Conservation (phyloP, 37 sponge, comb jelly and placozoan genomes). For the Tethya wilhelma region DNA sequence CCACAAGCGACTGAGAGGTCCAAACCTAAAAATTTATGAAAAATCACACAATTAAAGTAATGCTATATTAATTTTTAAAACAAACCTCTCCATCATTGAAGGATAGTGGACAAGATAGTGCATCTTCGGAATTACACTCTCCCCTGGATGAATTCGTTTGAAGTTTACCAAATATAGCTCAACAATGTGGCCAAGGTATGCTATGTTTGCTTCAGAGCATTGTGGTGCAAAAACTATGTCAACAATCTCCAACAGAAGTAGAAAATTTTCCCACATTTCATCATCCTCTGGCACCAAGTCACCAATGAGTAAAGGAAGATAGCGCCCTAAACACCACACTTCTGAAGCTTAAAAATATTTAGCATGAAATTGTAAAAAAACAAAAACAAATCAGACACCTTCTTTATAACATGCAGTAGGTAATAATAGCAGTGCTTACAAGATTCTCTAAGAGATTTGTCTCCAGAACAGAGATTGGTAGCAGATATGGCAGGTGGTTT, state of each 20-base stretch:
- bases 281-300: constrained; percentile 42
- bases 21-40: too few species aligned
- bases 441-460: not conserved
- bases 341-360: constrained; percentile 33
- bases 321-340: constrained; percentile 62
- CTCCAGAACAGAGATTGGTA: not conserved
- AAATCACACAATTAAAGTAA: too few species aligned
- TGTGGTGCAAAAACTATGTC: constrained; percentile 53
- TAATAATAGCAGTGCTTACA: too few species aligned
- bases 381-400: too few species aligned
- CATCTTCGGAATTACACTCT: constrained; percentile 46
- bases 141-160: constrained; percentile 45
- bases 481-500: not conserved
- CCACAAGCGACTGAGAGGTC: too few species aligned
- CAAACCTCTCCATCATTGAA: constrained; percentile 47
- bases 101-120: constrained; percentile 73
- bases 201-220: not conserved
- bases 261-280: constrained; percentile 50
- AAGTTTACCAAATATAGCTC: constrained; percentile 29
- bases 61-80: too few species aligned
- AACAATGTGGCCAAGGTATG: constrained; percentile 22
- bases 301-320: constrained; percentile 63
- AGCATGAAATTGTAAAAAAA: not conserved
- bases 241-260: constrained; percentile 36
- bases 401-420: too few species aligned